A percentile compares a stretch with the other conserved stretches of the same genome.
Evolutionary conservation across 2,797 vertebrate species (phyloP).

Genomic region (Malurus leucopterus): DNA sequence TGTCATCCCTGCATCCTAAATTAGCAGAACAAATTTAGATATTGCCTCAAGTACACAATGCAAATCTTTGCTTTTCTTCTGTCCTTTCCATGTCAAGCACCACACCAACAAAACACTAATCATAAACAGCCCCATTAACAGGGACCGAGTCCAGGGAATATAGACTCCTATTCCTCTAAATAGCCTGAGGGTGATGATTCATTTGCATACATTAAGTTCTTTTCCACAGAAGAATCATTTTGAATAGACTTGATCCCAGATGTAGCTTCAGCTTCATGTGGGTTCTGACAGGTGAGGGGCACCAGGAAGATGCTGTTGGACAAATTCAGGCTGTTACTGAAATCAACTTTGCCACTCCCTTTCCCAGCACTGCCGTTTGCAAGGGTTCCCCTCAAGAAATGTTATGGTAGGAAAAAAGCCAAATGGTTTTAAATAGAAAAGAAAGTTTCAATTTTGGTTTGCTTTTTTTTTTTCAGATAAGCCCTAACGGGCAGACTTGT

Average conservation of each 20-base stretch:
- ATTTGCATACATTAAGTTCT: not conserved
- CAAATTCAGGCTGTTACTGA: not conserved
- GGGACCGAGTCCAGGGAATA: not conserved
- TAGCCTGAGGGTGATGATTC: not conserved
- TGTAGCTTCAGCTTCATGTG: not conserved
- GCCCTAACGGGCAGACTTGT: not conserved
- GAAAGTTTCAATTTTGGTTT: not conserved
- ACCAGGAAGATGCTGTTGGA: not conserved
- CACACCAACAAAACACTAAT: not conserved
- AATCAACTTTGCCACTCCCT: not conserved
- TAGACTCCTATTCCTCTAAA: not conserved
- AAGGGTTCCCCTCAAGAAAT: not conserved
- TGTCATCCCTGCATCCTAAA: not conserved
- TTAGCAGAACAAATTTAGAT: not conserved
- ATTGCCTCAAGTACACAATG: not conserved
- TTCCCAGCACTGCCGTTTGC: not conserved
- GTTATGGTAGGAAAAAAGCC: not conserved
- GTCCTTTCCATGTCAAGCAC: not conserved
- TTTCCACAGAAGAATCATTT: conserved; percentile 3
- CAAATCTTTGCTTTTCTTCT: not conserved
- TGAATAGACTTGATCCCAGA: not conserved
- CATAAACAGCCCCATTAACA: not conserved
- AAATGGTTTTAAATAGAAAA: not conserved
- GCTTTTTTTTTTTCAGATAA: not conserved
- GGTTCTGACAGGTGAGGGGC: not conserved